phyloP scores from a whole-genome alignment of 2,113 vertebrate species.

The Tenrec ecaudatus region DNA sequence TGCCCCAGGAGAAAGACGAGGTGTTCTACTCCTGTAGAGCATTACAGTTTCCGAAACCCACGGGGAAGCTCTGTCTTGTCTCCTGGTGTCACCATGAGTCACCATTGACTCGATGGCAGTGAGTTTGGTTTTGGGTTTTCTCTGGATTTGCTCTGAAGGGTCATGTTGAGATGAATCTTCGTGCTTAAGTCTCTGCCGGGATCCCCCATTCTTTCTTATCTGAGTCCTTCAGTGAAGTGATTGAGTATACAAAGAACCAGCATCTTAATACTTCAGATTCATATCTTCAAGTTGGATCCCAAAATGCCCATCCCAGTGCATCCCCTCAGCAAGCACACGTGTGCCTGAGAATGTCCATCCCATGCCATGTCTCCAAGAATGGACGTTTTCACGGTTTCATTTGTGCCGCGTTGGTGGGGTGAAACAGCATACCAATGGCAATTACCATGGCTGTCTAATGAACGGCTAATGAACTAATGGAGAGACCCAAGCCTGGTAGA shows the following conservation, averaged over 20 bases:
- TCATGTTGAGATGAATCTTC: background rate
- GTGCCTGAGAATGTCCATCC: too few species aligned
- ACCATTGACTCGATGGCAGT: too few species aligned
- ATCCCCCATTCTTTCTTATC: conserved; percentile 11
- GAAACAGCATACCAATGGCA: background rate
- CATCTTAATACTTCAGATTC: background rate
- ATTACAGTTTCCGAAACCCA: too few species aligned
- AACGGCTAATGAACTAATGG: background rate
- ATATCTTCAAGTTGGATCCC: background rate
- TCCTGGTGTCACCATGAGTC: too few species aligned
- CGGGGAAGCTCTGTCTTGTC: too few species aligned
- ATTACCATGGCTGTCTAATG: background rate
- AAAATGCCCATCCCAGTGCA: background rate
- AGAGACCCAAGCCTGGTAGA: background rate
- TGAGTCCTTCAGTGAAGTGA: background rate
- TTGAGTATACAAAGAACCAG: background rate
- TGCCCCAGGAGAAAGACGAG: too few species aligned
- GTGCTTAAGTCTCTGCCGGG: background rate
- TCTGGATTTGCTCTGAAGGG: background rate
- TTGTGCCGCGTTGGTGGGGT: background rate
- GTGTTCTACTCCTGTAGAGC: too few species aligned
- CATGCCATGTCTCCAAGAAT: background rate
- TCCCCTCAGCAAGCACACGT: background rate
- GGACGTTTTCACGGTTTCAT: background rate
- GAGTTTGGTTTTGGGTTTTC: too few species aligned